Evolutionary conservation across 35 echinoderm and acorn worm species (phyloP), one percentile per base, ranked within the genome.

Genomic region (Apostichopus californicus): DNA sequence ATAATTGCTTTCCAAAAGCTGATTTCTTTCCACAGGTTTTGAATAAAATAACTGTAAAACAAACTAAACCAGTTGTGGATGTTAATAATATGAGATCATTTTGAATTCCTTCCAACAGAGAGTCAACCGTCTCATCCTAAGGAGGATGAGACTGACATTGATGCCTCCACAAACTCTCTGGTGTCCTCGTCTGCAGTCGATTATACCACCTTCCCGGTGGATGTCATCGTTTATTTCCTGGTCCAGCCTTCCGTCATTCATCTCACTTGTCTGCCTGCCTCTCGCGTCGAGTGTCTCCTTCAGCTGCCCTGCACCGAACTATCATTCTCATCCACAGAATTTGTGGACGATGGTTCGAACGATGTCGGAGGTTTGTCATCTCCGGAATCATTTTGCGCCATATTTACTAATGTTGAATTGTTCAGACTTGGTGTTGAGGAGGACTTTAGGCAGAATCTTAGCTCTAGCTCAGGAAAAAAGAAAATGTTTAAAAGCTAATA

Each of bases 101-200:
- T 0, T 61, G 5, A 9, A 9, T 61, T 61, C 58, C 12, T n/a
- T 7, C 17, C 15, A 18, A 75, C 17, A 75, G 71, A 75, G 71
- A 83, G 56, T 18, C 53, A 64, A 53, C 86, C 57, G 4, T 23
- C 86, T 24, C 59, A 56, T 14, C 72, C 25, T 6, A 92, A 77
- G 18, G 78, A 80, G n/a, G 34, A 46, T 46, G 92, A 77, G 4
- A 26, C 71, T 14, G 95, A 98, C 22, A 86, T 98, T 5, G 97
- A 96, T 56, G 91, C 94, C 6, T 98, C 97, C 12, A 93, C 95
- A 20, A 98, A 96, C 88, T 98, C 97, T 6, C 81, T 98, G 65
- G 97, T 98, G 57, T 98, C 97, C 0, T 98, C 97, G 1, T 96
- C 97, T 9, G 93, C 95, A 7, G 85, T 94, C 77, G 97, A 96